These are phyloP conservation scores for Vannuccia rotundouncinata DNA, from an alignment of 2,888 invertebrate genomes.

Conservation along the genomic window DNA sequence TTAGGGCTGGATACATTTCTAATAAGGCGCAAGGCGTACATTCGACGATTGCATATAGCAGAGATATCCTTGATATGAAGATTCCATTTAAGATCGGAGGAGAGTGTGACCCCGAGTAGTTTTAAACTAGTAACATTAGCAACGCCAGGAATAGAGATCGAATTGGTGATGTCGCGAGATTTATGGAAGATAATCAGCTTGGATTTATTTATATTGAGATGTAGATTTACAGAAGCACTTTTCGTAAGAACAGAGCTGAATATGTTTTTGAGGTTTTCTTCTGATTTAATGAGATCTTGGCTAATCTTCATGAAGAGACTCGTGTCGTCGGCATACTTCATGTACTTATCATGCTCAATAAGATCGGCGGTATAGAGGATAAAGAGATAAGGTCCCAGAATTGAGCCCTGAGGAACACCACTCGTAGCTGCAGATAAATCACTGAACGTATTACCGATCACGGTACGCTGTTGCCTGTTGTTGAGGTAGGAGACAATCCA, in stretches of 20 bases:
- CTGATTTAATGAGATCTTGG: slow-evolving; percentile 9
- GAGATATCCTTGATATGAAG: neutral
- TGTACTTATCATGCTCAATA: slow-evolving; percentile 12
- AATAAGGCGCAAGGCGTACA: no score
- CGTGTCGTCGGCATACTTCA: neutral
- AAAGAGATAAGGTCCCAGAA: slow-evolving; percentile 24
- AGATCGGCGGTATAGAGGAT: slow-evolving; percentile 18
- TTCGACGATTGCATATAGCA: neutral
- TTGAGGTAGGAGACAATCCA: slow-evolving; percentile 7
- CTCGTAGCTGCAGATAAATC: slow-evolving; percentile 23
- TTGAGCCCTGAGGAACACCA: slow-evolving; percentile 4
- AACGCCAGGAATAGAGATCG: slow-evolving; percentile 1
- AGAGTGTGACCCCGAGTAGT: slow-evolving; percentile 15
- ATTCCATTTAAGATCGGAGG: slow-evolving; percentile 21
- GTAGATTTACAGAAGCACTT: slow-evolving; percentile 19
- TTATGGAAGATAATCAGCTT: slow-evolving; percentile 26
- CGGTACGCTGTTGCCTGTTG: slow-evolving; percentile 15
- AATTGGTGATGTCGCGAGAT: slow-evolving; percentile 11
- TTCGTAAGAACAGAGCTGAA: slow-evolving; percentile 10
- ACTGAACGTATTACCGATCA: slow-evolving; percentile 6
- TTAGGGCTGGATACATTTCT: no score
- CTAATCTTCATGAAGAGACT: neutral
- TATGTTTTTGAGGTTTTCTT: slow-evolving; percentile 23
- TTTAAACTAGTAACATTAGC: slow-evolving; percentile 26
- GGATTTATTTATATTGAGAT: slow-evolving; percentile 12